Evolutionary conservation across 2,797 vertebrate genomes (phyloP).

Genomic region (Fistularia commersonii): DNA sequence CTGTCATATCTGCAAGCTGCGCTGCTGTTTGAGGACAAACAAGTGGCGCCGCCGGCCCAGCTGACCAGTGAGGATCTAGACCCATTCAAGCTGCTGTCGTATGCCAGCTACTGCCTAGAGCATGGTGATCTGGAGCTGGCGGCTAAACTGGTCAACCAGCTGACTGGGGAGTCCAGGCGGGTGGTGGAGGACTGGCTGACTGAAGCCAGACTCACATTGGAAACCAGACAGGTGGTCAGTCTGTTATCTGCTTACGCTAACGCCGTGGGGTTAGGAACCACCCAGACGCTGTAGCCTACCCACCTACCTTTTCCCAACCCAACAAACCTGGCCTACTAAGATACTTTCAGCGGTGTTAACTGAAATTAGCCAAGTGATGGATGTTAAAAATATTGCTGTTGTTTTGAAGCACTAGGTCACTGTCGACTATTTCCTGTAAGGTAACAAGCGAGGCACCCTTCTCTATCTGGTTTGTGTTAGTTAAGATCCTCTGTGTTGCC

Average conservation of each 20-base stretch:
- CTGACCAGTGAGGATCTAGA: slow-evolving; percentile 82
- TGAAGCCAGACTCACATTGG: slow-evolving; percentile 89
- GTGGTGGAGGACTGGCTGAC: slow-evolving; percentile 92
- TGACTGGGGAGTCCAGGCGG: slow-evolving; percentile 87
- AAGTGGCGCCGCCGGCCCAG: slow-evolving; percentile 82
- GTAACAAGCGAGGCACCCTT: slow-evolving; percentile 4
- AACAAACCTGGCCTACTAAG: too few relatives aligned
- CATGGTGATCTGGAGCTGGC: slow-evolving; percentile 94
- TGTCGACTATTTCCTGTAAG: slow-evolving; percentile 8
- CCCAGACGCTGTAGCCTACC: slow-evolving; percentile 78
- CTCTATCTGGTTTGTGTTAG: background rate
- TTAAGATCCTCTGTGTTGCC: too few relatives aligned
- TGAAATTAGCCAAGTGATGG: background rate
- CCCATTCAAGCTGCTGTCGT: slow-evolving; percentile 89
- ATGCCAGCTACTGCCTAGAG: slow-evolving; percentile 90
- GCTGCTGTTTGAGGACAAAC: slow-evolving; percentile 82
- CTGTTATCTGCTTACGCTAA: slow-evolving; percentile 92
- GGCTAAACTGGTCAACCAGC: slow-evolving; percentile 93
- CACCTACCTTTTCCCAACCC: background rate
- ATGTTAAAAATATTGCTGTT: slow-evolving; percentile 16
- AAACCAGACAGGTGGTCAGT: slow-evolving; percentile 89
- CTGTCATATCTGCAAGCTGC: slow-evolving; percentile 92
- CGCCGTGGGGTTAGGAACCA: slow-evolving; percentile 90
- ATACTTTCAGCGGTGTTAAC: slow-evolving; percentile 1
- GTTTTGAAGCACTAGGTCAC: slow-evolving; percentile 30